phyloP scores from a whole-genome alignment of 2,888 invertebrate genomes.

The Agonum fuliginosum region DNA sequence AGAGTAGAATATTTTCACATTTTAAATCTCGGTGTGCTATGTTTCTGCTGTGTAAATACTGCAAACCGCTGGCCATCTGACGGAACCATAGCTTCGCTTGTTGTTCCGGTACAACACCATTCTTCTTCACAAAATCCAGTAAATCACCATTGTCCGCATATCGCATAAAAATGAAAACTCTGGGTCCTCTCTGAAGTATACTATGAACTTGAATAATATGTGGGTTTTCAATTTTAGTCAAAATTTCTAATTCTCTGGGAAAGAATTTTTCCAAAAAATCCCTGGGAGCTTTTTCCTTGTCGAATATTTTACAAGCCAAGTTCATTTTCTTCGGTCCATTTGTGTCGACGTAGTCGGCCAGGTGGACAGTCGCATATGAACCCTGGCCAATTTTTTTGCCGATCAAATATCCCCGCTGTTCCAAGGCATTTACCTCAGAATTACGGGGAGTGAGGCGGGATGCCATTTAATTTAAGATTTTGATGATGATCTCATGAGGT shows the following conservation, averaged over 20 bases:
- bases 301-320: slow-evolving; percentile 93
- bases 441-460: slow-evolving; percentile 80
- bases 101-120: slow-evolving; percentile 85
- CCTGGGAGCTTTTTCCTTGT: slow-evolving; percentile 89
- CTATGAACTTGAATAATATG: slow-evolving; percentile 94
- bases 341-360: slow-evolving; percentile 87
- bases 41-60: slow-evolving; percentile 88
- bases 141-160: slow-evolving; percentile 94
- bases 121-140: slow-evolving; percentile 86
- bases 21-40: slow-evolving; percentile 95
- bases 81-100: slow-evolving; percentile 90
- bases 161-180: slow-evolving; percentile 93
- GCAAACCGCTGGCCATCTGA: slow-evolving; percentile 88
- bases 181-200: slow-evolving; percentile 86
- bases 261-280: slow-evolving; percentile 96
- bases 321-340: slow-evolving; percentile 82
- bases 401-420: slow-evolving; percentile 88
- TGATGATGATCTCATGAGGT: slow-evolving; percentile 48
- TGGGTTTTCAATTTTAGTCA: slow-evolving; percentile 92
- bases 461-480: slow-evolving; percentile 55
- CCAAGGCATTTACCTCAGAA: slow-evolving; percentile 90
- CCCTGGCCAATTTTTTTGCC: slow-evolving; percentile 94
- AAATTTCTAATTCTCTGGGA: slow-evolving; percentile 92
- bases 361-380: slow-evolving; percentile 92
- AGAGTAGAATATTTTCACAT: slow-evolving; percentile 92